Base-by-base conservation (phyloP, 2,113 vertebrate species). In the Lonchura striata region DNA sequence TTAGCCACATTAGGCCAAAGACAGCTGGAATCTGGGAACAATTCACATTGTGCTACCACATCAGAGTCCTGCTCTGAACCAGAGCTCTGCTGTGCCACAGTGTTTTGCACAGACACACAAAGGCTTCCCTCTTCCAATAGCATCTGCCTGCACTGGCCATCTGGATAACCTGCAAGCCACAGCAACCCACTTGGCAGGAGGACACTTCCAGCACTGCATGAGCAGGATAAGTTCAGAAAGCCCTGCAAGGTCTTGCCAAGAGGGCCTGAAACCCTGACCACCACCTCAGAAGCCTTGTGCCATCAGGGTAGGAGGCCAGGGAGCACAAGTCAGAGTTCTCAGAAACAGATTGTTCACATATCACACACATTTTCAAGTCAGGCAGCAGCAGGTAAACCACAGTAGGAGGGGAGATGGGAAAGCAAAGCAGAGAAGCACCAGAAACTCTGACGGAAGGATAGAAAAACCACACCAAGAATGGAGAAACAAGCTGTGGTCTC, bases 391-490 rank as follows among this genome's bases (percentile, higher is more conserved):
- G 79, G 53, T 66, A 83, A 94, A 71, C 54, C 18, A 8, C 70
- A 76, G 90, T 57, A 78, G 63, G 30, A 84, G 16, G 33, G 60
- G 37, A 90, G n/a, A 52, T 22, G 33, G 27, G 72, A 89, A 84
- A 56, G 44, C 7, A 1, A 88, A 88, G 50, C 63, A 83, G 42
- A 80, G 39, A 39, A 86, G 59, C 59, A 93, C 39, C 71, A 92
- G 33, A 92, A 88, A 50, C 75, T 75, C 15, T 19, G n/a, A 60
- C 0, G 1, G 84, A 96, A 95, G 61, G 61, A 80, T 22, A 92
- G 42, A 82, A 80, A 95, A 95, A 90, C 46, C 88, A 90, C 92
- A 90, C 42, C 64, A 90, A 71, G 39, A 75, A 66, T 33, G 39
- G 33, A 93, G 90, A 53, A 53, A 60, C 15, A 64, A 94, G 79